Conservation (phyloP, 2,797 vertebrate genomes). For the Menidia menidia region DNA sequence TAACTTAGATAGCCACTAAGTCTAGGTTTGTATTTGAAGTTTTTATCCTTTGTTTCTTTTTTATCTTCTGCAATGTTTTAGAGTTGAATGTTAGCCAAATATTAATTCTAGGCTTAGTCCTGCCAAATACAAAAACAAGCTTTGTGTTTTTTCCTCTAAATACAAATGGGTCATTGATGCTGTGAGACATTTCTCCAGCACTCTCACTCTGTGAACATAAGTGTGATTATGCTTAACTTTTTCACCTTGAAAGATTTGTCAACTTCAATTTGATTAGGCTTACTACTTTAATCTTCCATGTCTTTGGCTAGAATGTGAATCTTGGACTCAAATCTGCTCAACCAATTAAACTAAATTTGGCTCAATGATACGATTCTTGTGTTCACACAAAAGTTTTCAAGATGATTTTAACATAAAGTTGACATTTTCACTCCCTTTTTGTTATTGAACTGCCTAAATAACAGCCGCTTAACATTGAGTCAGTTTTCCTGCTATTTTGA, state of each 20-base stretch:
- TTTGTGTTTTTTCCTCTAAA: neutral
- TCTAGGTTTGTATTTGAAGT: too few species aligned
- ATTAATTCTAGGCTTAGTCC: too few species aligned
- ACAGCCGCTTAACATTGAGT: neutral
- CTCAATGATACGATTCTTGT: neutral
- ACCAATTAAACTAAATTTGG: neutral
- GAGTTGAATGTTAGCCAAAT: too few species aligned
- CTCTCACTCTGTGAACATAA: neutral
- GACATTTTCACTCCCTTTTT: neutral
- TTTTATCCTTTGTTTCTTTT: too few species aligned
- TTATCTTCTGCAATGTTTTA: too few species aligned
- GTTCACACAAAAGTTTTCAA: neutral
- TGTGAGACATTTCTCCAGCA: neutral
- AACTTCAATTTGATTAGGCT: neutral
- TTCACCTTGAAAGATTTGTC: neutral
- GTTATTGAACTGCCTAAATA: neutral
- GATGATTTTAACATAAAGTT: neutral
- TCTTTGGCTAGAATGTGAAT: neutral
- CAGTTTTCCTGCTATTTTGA: neutral
- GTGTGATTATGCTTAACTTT: neutral
- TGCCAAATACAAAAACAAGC: too few species aligned
- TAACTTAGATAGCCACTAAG: too few species aligned
- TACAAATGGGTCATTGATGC: neutral
- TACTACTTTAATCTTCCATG: neutral
- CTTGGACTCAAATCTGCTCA: neutral